Evolutionary conservation across 2,797 vertebrate genomes (phyloP).

Genomic region (Hyperoplus lanceolatus): DNA sequence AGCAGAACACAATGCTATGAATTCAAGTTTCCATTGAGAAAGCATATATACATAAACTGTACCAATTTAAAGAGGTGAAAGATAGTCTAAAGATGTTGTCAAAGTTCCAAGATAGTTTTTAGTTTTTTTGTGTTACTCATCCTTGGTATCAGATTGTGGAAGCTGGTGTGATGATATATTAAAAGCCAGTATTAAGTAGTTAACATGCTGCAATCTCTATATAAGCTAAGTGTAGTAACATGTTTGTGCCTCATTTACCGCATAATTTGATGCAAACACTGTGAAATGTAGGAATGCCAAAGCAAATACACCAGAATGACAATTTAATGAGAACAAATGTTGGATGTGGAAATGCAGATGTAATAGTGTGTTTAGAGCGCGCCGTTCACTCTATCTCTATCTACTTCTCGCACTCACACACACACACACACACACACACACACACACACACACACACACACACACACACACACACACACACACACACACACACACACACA

Average conservation of each 20-base stretch:
- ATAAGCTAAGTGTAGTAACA: constrained; percentile 65
- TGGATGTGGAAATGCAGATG: constrained; percentile 72
- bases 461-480: constrained; percentile 50
- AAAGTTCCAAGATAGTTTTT: constrained; percentile 5
- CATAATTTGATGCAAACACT: constrained; percentile 72
- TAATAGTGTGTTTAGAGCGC: constrained; percentile 78
- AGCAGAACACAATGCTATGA: not conserved
- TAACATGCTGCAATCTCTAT: constrained; percentile 39
- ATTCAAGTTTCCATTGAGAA: not conserved
- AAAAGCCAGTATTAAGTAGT: constrained; percentile 25
- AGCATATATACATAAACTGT: not conserved
- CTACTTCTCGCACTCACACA: constrained; percentile 52
- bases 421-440: constrained; percentile 51
- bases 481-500: constrained; percentile 42
- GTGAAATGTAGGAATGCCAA: constrained; percentile 71
- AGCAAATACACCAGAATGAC: constrained; percentile 69
- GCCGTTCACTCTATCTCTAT: constrained; percentile 42
- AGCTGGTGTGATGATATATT: constrained; percentile 16
- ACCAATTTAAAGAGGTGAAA: not conserved
- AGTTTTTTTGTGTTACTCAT: not conserved
- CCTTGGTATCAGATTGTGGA: constrained; percentile 14
- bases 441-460: constrained; percentile 42
- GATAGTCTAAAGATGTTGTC: constrained; percentile 7
- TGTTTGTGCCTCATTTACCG: constrained; percentile 71
- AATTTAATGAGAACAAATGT: constrained; percentile 82